These are phyloP conservation scores for Ceryle rudis DNA, from an alignment of 2,797 vertebrate genomes.

Conservation along the genomic window DNA sequence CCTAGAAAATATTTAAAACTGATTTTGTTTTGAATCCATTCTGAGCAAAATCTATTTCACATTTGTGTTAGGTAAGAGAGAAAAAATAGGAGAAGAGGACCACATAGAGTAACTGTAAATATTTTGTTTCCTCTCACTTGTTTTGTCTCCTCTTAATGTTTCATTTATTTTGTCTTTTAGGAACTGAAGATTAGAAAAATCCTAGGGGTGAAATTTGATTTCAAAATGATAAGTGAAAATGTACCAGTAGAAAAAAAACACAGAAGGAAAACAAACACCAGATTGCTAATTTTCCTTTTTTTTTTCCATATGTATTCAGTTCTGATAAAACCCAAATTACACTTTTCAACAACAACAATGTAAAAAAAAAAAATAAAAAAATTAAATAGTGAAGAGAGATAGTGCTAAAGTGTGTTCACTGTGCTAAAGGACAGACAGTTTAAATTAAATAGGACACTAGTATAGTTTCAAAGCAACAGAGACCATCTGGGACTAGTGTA, in stretches of 20 bases:
- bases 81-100: neutral
- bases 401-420: neutral
- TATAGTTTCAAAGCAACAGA: neutral
- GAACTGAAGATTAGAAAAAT: neutral
- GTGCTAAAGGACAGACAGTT: neutral
- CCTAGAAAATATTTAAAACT: neutral
- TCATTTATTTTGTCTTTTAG: neutral
- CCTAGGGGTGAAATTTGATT: neutral
- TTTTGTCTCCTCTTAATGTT: neutral
- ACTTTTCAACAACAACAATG: neutral
- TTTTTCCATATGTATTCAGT: neutral
- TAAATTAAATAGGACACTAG: neutral
- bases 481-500: neutral
- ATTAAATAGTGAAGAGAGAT: neutral
- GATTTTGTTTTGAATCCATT: neutral
- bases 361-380: neutral
- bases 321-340: neutral
- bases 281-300: neutral
- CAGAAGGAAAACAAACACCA: neutral
- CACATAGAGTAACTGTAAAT: neutral
- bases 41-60: neutral
- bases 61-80: neutral
- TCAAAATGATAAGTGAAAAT: neutral
- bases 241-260: neutral
- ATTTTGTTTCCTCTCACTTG: neutral